Conservation (phyloP, 1,140 invertebrate genomes). For the Lucilia cuprina region DNA sequence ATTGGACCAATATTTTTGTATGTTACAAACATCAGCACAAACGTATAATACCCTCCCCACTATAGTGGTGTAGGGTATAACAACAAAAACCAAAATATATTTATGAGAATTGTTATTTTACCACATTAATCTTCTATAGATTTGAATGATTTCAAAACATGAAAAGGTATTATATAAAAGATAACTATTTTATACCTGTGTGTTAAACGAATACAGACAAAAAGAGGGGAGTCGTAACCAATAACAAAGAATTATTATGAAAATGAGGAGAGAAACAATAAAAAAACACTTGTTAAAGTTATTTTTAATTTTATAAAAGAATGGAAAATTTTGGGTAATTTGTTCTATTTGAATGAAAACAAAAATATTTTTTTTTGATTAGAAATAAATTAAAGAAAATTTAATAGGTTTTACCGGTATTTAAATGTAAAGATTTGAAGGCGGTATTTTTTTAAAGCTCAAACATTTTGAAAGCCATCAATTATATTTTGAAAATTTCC, state of each 20-base stretch:
- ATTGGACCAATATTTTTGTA: no score
- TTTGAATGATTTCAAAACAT: neutral
- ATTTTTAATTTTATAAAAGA: neutral
- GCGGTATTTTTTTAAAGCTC: neutral
- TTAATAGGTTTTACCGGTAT: neutral
- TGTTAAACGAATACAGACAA: neutral
- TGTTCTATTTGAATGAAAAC: neutral
- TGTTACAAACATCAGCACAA: no score
- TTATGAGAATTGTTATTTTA: neutral
- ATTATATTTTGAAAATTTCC: neutral
- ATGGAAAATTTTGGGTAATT: neutral
- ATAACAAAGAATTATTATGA: neutral
- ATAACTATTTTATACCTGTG: neutral
- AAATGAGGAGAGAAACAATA: neutral
- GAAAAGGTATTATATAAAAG: neutral
- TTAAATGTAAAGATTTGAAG: neutral
- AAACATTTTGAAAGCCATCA: neutral
- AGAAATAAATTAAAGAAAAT: neutral
- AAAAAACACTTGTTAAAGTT: neutral
- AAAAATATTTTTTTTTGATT: neutral
- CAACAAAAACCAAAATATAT: neutral
- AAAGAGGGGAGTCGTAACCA: neutral
- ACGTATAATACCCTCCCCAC: no score
- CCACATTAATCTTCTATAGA: constrained; percentile 15
- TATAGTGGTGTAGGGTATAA: no score